phyloP scores from a whole-genome alignment of 2,113 vertebrate species.

The Axis porcinus region DNA sequence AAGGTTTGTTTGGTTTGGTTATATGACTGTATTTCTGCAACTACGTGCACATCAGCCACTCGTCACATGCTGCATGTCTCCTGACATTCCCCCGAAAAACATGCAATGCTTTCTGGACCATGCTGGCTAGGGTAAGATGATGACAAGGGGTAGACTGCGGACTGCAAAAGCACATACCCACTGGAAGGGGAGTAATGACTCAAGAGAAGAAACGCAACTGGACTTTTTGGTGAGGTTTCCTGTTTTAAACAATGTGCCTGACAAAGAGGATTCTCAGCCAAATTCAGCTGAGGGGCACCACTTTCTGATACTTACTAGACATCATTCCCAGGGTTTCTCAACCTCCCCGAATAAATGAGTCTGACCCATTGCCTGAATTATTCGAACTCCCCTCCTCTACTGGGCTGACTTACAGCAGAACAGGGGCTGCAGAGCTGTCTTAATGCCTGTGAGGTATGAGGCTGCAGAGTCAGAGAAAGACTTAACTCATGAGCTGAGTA shows the following conservation, averaged over 20 bases:
- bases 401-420: not conserved
- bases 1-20: not conserved
- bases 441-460: not conserved
- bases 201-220: not conserved
- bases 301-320: not conserved
- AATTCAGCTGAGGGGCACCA: not conserved
- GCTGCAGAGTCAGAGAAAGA: not conserved
- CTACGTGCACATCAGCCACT: not conserved
- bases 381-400: not conserved
- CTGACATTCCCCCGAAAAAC: not conserved
- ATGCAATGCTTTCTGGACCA: not conserved
- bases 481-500: not conserved
- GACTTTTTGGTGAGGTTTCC: not conserved
- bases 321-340: too few relatives aligned
- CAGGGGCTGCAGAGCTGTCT: not conserved
- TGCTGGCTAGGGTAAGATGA: not conserved
- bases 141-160: not conserved
- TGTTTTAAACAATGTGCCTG: not conserved
- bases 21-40: not conserved
- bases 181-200: too few relatives aligned
- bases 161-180: not conserved
- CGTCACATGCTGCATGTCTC: not conserved
- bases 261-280: not conserved
- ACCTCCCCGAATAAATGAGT: not conserved
- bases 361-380: not conserved